A percentile compares a stretch with the other conserved stretches of the same genome.
Conservation (phyloP, 2,888 invertebrate genomes). For the Ophion costatus region DNA sequence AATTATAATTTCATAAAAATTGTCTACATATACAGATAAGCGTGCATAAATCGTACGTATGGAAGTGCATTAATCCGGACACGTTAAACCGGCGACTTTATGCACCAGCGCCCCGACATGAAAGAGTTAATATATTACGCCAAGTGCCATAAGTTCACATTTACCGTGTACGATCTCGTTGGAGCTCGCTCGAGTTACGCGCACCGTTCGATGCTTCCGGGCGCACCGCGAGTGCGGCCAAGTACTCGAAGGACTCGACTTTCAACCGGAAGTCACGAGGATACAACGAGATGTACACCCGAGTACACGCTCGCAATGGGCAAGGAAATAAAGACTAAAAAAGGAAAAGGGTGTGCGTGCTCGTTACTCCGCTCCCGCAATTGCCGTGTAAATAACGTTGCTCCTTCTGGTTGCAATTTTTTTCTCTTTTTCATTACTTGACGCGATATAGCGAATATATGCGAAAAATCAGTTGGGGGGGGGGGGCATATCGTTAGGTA, state of each 20-base stretch:
- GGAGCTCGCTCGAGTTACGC: constrained; percentile 46
- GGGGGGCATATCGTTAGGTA: too few relatives aligned
- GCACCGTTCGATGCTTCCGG: constrained; percentile 49
- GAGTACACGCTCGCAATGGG: constrained; percentile 8
- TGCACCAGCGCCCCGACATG: constrained; percentile 44
- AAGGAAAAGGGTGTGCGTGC: constrained; percentile 1
- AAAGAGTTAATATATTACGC: constrained; percentile 52
- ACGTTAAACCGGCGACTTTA: constrained; percentile 48
- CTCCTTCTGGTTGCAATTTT: neutral
- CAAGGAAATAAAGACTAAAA: constrained; percentile 1
- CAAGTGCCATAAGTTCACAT: constrained; percentile 46
- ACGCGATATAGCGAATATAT: too few relatives aligned
- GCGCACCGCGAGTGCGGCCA: constrained; percentile 1
- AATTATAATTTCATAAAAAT: too few relatives aligned
- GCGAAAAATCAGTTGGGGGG: too few relatives aligned
- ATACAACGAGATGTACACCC: neutral
- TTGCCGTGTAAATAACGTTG: constrained; percentile 1
- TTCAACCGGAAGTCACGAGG: constrained; percentile 46
- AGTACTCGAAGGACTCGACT: constrained; percentile 45
- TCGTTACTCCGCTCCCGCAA: neutral
- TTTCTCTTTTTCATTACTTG: neutral
- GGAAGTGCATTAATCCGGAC: constrained; percentile 54
- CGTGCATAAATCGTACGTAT: constrained; percentile 6
- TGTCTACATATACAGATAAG: constrained; percentile 8
- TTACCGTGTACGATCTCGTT: constrained; percentile 31